These are phyloP conservation scores for Tetrax tetrax DNA, from an alignment of 2,113 vertebrate genomes.

Conservation along the genomic window DNA sequence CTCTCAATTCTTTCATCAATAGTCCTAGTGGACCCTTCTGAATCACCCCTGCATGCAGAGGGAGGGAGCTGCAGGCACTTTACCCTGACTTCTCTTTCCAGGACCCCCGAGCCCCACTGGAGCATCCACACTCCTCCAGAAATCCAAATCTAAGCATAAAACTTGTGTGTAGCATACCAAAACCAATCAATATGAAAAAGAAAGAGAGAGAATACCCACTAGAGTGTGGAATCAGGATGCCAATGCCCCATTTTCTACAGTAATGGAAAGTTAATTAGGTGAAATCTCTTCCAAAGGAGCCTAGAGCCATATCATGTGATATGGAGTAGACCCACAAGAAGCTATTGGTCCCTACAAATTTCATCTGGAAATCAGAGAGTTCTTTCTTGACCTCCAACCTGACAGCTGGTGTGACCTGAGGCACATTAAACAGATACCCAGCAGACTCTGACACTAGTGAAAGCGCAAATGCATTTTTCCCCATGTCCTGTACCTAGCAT, in stretches of 20 bases:
- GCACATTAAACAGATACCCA: neutral
- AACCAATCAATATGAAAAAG: neutral
- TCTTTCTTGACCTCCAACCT: neutral
- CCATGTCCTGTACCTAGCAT: neutral
- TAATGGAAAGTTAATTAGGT: neutral
- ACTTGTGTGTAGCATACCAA: neutral
- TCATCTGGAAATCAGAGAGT: neutral
- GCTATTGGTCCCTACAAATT: neutral
- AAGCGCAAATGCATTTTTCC: neutral
- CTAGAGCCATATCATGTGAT: rapidly evolving
- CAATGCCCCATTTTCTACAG: neutral
- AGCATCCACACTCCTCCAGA: too few species aligned
- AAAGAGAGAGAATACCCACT: neutral
- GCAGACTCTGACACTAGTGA: neutral
- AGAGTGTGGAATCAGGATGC: neutral
- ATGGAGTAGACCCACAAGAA: neutral
- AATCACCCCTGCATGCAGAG: too few species aligned
- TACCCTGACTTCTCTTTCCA: too few species aligned
- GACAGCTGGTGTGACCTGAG: neutral
- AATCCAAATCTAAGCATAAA: neutral
- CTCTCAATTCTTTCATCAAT: too few species aligned
- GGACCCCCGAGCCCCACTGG: too few species aligned
- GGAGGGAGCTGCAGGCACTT: too few species aligned
- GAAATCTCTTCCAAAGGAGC: neutral
- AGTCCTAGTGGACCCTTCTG: too few species aligned